Conservation (phyloP, 2,797 vertebrate genomes). For the Lates japonicus region DNA sequence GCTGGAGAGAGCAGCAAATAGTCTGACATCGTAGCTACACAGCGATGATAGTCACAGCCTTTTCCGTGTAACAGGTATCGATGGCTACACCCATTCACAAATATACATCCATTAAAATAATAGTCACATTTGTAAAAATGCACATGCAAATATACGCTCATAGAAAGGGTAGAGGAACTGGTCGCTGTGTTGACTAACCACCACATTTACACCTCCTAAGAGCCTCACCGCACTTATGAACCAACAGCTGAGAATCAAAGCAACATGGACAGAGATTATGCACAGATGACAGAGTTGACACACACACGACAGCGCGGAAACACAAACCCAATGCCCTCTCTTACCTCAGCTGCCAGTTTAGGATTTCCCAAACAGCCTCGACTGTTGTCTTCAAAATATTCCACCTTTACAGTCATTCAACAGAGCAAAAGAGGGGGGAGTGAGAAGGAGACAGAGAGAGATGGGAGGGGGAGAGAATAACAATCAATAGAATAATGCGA, state of each 20-base stretch:
- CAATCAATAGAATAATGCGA: conserved; percentile 87
- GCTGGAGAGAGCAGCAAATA: conserved; percentile 1
- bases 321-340: conserved; percentile 56
- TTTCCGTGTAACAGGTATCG: not conserved
- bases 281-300: conserved; percentile 25
- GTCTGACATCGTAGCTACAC: conserved; percentile 5
- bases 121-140: not conserved
- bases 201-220: conserved; percentile 15
- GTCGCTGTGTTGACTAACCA: conserved; percentile 4
- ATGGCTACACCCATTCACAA: not conserved
- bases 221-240: conserved; percentile 6
- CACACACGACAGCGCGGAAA: conserved; percentile 31
- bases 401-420: conserved; percentile 81
- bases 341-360: conserved; percentile 86
- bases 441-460: conserved; percentile 46
- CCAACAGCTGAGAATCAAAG: conserved; percentile 41
- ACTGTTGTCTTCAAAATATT: conserved; percentile 81
- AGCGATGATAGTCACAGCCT: not conserved
- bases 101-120: not conserved
- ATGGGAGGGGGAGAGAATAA: conserved; percentile 72
- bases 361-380: conserved; percentile 65
- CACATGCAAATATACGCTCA: not conserved
- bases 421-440: conserved; percentile 32
- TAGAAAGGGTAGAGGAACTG: conserved; percentile 16
- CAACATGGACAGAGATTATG: conserved; percentile 24